These are phyloP conservation scores for Myotis pilosus DNA, from an alignment of 2,797 vertebrate genomes.

Conservation along the genomic window DNA sequence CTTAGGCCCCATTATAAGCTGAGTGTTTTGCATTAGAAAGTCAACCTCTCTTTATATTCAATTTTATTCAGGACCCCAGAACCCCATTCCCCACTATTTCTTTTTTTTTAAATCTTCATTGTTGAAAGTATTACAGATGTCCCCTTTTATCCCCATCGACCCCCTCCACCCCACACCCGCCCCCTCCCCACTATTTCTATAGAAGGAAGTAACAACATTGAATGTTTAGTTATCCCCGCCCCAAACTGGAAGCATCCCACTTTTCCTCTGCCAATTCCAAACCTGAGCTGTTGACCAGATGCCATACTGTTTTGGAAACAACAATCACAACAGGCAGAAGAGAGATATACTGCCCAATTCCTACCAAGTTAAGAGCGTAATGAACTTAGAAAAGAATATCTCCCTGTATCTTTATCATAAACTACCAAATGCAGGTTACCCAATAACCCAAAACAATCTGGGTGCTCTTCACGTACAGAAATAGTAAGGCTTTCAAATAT, in stretches of 20 bases:
- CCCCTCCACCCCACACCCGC: too few species aligned
- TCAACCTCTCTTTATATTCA: conserved; percentile 5
- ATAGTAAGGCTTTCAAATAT: neutral
- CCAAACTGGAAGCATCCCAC: neutral
- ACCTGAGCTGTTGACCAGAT: neutral
- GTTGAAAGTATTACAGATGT: too few species aligned
- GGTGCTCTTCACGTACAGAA: neutral
- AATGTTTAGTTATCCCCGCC: neutral
- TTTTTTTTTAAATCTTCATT: neutral
- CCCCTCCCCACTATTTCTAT: neutral
- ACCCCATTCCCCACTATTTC: neutral
- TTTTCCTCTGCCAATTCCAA: neutral
- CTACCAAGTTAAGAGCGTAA: neutral
- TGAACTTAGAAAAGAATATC: neutral
- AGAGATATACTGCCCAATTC: neutral
- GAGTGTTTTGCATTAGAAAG: conserved; percentile 38
- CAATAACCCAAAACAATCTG: conserved; percentile 18
- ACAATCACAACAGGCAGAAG: neutral
- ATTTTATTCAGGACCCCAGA: neutral
- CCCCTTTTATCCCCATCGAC: too few species aligned
- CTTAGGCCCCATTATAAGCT: neutral
- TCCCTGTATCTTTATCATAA: neutral
- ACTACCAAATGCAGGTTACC: conserved; percentile 6
- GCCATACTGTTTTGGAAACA: neutral
- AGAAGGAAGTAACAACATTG: conserved; percentile 23